These are phyloP conservation scores for Himantopus leucocephalus DNA, from an alignment of 2,113 vertebrate genomes.

Conservation along the genomic window DNA sequence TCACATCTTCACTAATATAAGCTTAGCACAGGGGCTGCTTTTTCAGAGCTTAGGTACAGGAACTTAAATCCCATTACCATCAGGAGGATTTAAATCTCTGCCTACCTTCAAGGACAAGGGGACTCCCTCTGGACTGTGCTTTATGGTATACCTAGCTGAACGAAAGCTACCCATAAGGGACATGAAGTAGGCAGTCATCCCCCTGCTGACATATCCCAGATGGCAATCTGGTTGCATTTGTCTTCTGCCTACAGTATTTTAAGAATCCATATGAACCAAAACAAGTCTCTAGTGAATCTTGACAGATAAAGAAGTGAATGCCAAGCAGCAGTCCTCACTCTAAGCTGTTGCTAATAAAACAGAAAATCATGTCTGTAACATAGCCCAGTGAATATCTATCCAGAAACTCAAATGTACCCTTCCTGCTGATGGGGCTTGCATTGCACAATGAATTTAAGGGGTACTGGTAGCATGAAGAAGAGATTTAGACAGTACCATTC, in stretches of 20 bases:
- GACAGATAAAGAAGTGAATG: neutral
- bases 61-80: neutral
- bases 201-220: neutral
- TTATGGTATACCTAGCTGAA: neutral
- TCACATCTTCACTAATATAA: neutral
- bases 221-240: neutral
- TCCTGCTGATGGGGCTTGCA: neutral
- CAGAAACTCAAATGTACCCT: neutral
- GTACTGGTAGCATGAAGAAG: neutral
- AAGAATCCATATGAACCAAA: neutral
- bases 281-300: neutral
- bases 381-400: neutral
- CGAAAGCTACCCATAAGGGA: neutral
- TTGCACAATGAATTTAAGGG: neutral
- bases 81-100: neutral
- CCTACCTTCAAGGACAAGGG: neutral
- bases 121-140: neutral
- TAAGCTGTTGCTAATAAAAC: neutral
- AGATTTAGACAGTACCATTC: neutral
- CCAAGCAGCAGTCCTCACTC: neutral
- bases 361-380: neutral
- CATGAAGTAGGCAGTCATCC: neutral
- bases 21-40: neutral
- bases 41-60: neutral
- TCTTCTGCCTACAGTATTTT: neutral